These are phyloP conservation scores for Hydrophis major DNA, from an alignment of 2,797 vertebrate genomes.

Conservation along the genomic window DNA sequence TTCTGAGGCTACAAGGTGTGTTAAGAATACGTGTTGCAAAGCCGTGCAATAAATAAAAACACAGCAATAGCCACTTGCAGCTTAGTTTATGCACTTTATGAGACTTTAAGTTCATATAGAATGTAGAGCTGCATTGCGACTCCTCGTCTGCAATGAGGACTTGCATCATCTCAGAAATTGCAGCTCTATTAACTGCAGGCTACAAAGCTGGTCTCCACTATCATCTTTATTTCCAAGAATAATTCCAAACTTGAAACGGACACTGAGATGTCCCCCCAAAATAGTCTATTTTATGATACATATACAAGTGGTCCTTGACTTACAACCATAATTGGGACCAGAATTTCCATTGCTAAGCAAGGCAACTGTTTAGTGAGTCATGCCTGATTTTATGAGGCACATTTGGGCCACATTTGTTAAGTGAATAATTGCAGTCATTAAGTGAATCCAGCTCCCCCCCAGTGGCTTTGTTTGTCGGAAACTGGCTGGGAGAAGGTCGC, in stretches of 20 bases:
- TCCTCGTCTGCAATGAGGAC: not conserved
- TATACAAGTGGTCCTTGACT: not conserved
- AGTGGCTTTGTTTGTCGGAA: not conserved
- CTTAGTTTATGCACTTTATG: not conserved
- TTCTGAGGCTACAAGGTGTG: not conserved
- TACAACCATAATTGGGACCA: not conserved
- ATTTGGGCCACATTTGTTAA: not conserved
- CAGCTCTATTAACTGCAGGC: not conserved
- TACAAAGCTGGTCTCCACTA: not conserved
- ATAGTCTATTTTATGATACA: not conserved
- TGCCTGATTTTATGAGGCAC: not conserved
- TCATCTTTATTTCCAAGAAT: not conserved
- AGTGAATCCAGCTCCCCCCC: not conserved
- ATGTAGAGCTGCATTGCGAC: not conserved
- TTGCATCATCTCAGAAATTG: not conserved
- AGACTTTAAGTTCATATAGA: not conserved
- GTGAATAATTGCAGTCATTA: not conserved
- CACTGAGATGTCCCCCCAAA: not conserved
- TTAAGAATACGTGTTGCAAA: constrained; percentile 2
- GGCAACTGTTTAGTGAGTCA: not conserved
- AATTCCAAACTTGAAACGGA: not conserved
- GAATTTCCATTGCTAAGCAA: not conserved
- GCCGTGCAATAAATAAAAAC: not conserved
- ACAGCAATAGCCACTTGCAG: not conserved
- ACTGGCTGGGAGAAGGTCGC: not conserved